Evolutionary conservation across 2,888 invertebrate species (phyloP), one percentile per base, ranked within the genome.

Genomic region (Drosophila borborema): DNA sequence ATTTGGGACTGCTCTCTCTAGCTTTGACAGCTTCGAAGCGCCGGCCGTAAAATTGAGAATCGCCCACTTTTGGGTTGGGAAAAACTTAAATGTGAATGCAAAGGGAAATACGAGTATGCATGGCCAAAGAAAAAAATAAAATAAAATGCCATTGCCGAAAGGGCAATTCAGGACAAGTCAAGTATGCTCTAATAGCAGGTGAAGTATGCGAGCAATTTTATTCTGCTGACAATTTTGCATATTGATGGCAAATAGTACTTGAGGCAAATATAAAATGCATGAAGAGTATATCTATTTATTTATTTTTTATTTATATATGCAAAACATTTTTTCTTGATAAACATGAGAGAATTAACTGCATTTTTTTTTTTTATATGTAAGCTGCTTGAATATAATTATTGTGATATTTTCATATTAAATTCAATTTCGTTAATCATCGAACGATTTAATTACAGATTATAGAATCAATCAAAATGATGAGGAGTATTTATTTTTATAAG

Each of bases 111-210:
- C 14, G 38, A 23, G 48, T 62, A 23, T 59, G 56, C 16, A 28
- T 54, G 54, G 23, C 1, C 41, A 40, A 28, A 9, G 7, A 12
- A 20, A 28, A 28, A 38, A 23, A 18, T n/a, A 20, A 28, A 23
- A 55, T 64, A 61, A 74, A 72, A 73, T 65, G 18, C 60, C 64
- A 63, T 31, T 34, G 34, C 38, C 41, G 64, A 61, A 64, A 49
- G 51, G 63, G 74, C 78, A 77, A 77, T 77, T 67, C 43, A 40
- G 60, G 51, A 43, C 45, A 62, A 62, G 61, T 68, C 58, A 78
- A 73, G 68, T 66, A 65, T 75, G 74, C 61, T 51, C 31, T 41
- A 54, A 60, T 38, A 53, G 45, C 59, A 66, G 45, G 58, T 59
- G 31, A 64, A 45, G 56, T 54, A 77, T 66, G 65, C 59, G 12